These are phyloP conservation scores for Sitta europaea DNA, from an alignment of 2,113 vertebrate species.

Conservation along the genomic window DNA sequence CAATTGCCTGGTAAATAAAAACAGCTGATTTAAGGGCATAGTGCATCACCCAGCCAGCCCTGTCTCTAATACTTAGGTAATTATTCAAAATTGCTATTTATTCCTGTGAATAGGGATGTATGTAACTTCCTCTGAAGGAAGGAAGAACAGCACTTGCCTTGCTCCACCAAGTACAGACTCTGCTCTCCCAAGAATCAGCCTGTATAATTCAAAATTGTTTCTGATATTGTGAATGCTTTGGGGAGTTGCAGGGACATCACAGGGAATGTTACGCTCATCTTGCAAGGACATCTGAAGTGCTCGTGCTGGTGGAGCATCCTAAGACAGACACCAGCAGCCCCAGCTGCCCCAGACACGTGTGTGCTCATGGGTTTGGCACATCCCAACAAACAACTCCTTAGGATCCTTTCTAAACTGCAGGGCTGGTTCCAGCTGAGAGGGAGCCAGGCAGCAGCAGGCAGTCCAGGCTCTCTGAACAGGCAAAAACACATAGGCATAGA, in stretches of 20 bases:
- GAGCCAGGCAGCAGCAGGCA: neutral
- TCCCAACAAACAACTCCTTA: neutral
- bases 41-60: neutral
- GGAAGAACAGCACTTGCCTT: neutral
- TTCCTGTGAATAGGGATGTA: neutral
- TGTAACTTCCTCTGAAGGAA: neutral
- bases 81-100: neutral
- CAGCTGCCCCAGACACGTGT: accelerated
- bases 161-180: neutral
- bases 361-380: neutral
- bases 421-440: neutral
- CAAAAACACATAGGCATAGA: neutral
- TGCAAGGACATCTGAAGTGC: neutral
- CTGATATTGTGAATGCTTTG: neutral
- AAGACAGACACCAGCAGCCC: neutral
- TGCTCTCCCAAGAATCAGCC: neutral
- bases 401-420: accelerated
- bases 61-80: neutral
- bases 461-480: neutral
- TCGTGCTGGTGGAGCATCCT: accelerated
- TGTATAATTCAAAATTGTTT: neutral
- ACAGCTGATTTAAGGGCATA: neutral
- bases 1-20: neutral
- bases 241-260: neutral
- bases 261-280: neutral